Evolutionary conservation across 1,140 invertebrate genomes (phyloP).

Genomic region (Macrotrachela quadricornifera): DNA sequence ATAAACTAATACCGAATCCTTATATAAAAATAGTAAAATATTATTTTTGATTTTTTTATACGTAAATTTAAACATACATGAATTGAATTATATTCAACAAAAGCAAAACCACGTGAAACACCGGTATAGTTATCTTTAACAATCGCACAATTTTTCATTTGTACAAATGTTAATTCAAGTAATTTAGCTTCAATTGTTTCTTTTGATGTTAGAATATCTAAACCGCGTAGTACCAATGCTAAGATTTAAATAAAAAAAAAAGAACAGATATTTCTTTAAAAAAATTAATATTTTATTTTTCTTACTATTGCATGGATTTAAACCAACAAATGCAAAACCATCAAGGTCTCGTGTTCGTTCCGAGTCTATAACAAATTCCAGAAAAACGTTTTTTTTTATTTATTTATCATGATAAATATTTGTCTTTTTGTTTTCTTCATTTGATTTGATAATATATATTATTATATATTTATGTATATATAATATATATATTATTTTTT

Average conservation of each 20-base stretch:
- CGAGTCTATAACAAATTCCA: conserved; percentile 20
- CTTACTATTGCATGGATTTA: conserved; percentile 63
- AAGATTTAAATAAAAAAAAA: conserved; percentile 16
- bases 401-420: not conserved
- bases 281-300: conserved; percentile 5
- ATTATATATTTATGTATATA: too few species aligned
- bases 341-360: conserved; percentile 36
- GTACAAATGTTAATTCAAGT: conserved; percentile 34
- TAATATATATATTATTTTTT: not conserved
- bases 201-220: conserved; percentile 62
- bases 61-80: conserved; percentile 51
- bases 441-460: too few species aligned
- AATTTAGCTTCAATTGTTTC: conserved; percentile 43
- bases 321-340: conserved; percentile 61
- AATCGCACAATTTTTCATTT: conserved; percentile 52
- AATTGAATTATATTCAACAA: conserved; percentile 57
- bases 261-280: not conserved
- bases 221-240: conserved; percentile 59
- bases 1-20: too few species aligned
- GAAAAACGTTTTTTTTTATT: not conserved
- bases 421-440: conserved; percentile 2
- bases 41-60: conserved; percentile 16
- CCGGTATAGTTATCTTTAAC: conserved; percentile 55
- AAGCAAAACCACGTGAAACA: conserved; percentile 57
- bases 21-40: conserved; percentile 13